Evolutionary conservation across 2,797 vertebrate genomes (phyloP).

Genomic region (Malurus leucopterus): DNA sequence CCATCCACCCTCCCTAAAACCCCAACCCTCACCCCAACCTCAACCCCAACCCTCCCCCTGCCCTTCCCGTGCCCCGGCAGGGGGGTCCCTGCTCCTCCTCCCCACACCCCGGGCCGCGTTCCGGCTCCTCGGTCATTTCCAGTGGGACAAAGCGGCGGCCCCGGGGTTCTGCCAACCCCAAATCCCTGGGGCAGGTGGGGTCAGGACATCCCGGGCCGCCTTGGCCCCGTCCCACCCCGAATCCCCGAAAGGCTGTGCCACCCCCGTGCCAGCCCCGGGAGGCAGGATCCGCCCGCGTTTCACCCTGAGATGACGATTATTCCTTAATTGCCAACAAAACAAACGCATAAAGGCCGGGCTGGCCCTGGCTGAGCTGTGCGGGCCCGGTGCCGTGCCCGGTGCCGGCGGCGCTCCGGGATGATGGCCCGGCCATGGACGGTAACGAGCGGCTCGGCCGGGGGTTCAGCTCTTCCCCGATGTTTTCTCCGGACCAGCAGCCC

Average conservation of each 20-base stretch:
- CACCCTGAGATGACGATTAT: background rate
- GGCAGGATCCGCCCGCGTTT: background rate
- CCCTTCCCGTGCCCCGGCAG: too few species aligned
- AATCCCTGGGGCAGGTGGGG: accelerated
- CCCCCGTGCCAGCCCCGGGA: background rate
- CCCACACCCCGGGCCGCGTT: too few species aligned
- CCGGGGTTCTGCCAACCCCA: accelerated
- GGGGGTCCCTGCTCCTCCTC: too few species aligned
- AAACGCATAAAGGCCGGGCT: background rate
- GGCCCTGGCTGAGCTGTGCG: background rate
- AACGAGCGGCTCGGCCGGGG: background rate
- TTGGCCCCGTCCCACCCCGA: accelerated
- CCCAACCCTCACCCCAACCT: background rate
- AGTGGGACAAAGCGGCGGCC: background rate
- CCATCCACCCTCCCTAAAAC: too few species aligned
- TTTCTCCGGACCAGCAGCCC: background rate
- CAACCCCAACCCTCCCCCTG: background rate
- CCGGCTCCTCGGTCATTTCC: too few species aligned
- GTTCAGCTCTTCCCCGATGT: background rate
- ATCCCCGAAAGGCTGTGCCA: background rate
- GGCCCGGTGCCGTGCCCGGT: background rate
- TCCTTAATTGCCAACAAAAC: conserved; percentile 15
- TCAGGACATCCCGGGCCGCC: accelerated
- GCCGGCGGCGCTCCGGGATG: background rate
- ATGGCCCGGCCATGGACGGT: background rate